Evolutionary conservation across 1,140 invertebrate genomes (phyloP), one percentile per base, ranked within the genome.

Genomic region (Drosophila nannoptera): DNA sequence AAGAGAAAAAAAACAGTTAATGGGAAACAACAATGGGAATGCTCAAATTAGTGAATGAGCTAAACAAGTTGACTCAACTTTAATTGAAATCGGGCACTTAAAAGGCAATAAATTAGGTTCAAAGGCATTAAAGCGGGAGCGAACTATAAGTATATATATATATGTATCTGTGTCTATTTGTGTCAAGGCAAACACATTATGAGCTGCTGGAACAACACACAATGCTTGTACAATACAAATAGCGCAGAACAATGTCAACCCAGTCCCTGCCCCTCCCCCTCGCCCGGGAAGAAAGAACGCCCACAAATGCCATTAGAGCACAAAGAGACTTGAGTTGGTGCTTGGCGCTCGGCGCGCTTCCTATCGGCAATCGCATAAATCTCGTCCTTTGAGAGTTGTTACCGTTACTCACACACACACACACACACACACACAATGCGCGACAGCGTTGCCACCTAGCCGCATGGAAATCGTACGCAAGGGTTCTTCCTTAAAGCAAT

Each of bases 321-420:
- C 53, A 76, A 68, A 67, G 63, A 40, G 61, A 36, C 55, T 52
- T 43, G 38, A 68, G 64, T 75, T 58, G 43, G 42, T 66, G 59
- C 55, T 69, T 53, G 60, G 48, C 46, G 40, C 12, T 42, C n/a
- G 40, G 40, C 40, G 40, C 55, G 63, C 36, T 54, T 42, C 45
- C 38, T 73, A 83, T 83, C 78, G 74, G 56, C 74, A 74, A 84
- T 84, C 82, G 81, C 81, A 84, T 84, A 86, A 84, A 84, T 84
- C 81, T 86, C 62, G 81, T 86, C 81, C 81, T 86, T 42, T 32
- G 81, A 84, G 81, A 84, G 77, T 86, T 84, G 81, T 84, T 86
- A 84, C 81, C 81, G 81, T 59, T 63, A 56, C 63, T 3, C 22
- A 22, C 3, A 22, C 22, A 22, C 22, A 22, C 22, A 22, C 22